Base-by-base conservation (phyloP, 64 coral and sea anemone genomes). In the Montipora efflorescens region DNA sequence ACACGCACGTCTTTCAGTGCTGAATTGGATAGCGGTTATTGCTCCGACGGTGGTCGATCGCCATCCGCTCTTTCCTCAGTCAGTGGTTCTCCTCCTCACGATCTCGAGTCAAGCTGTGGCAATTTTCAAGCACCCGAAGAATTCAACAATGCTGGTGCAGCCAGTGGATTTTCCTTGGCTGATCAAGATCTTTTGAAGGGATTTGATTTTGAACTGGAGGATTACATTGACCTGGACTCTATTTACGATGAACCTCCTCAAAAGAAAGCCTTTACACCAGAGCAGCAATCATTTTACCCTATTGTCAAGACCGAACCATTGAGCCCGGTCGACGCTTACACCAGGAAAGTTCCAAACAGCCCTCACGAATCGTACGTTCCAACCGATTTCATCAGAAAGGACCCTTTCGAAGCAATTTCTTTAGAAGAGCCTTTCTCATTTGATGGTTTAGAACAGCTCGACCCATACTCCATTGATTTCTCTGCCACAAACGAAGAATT, bases 11-110 rank as follows among this genome's bases (percentile, higher is more conserved):
- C 72, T 70, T 84, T 45, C 47, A 90, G 89, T 53, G 21, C 87
- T n/a, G 53, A 97, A 21, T 82, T 86, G 47, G 96, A 97, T 69
- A 97, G 96, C 77, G 96, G 96, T 4, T 97, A 97, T 78, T 95
- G 96, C 58, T 97, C 96, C 0, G 96, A 97, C 23, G 93, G 91
- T 8, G 92, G 58, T 18, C 62, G 88, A 36, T 88, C 95, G 14
- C 89, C 93, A 4, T 83, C 89, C 11, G 89, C 92, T 21, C 16
- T 79, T 4, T 87, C 96, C 10, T 90, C 91, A n/a, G 94, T 87
- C 1, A 67, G 80, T 59, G 36, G 81, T 4, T 87, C 89, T 0
- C 76, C 90, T 13, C 88, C 51, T 55, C 90, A 83, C 13, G 51
- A 62, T 90, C 76, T 25, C 23, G 87, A 92, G 46, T 77, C 72